These are phyloP conservation scores for Gambusia holbrooki DNA, from an alignment of 2,113 vertebrate genomes.

Conservation along the genomic window DNA sequence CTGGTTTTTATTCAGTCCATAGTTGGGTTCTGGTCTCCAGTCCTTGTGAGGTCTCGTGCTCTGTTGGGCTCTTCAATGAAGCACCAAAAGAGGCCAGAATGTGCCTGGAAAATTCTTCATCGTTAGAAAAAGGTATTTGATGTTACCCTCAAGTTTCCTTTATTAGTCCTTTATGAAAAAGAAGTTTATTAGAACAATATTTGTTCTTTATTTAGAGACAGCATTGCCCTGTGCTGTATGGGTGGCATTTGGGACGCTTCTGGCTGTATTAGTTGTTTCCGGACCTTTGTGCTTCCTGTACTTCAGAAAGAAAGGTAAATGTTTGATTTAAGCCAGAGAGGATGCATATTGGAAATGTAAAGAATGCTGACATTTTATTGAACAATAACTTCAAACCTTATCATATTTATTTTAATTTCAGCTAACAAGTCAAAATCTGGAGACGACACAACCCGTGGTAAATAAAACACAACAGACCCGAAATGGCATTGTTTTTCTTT, in stretches of 20 bases:
- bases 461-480: slow-evolving; percentile 5
- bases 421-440: background rate
- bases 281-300: background rate
- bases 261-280: background rate
- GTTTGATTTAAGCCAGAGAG: background rate
- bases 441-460: background rate
- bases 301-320: background rate
- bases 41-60: slow-evolving; percentile 59
- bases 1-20: slow-evolving; percentile 50
- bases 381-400: background rate
- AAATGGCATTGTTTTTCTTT: background rate
- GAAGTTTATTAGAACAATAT: background rate
- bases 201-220: slow-evolving; percentile 16
- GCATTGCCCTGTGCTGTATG: slow-evolving; percentile 22
- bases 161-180: background rate
- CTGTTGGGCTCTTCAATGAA: slow-evolving; percentile 33
- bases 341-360: background rate
- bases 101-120: accelerated
- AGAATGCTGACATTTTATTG: background rate
- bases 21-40: slow-evolving; percentile 59
- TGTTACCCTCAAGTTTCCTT: background rate
- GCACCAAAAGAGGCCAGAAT: slow-evolving; percentile 30
- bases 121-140: accelerated
- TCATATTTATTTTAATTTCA: slow-evolving; percentile 2
- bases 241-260: slow-evolving; percentile 9